Evolutionary conservation across 2,797 vertebrate species (phyloP), one percentile per base, ranked within the genome.

Genomic region (Notolabrus celidotus): DNA sequence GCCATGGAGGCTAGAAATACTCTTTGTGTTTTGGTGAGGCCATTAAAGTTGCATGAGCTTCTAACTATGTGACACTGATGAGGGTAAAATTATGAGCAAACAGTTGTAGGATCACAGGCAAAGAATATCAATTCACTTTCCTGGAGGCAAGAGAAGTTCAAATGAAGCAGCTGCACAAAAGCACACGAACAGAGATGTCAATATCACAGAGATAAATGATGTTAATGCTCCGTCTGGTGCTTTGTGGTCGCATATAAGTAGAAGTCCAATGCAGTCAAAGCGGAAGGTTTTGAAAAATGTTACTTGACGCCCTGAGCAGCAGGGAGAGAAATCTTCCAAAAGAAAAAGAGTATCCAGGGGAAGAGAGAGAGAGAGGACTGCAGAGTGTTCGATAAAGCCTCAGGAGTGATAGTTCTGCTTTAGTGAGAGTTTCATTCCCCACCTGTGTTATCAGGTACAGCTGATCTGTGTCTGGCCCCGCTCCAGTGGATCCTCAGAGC

Each of bases 11-110:
- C 83, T 80, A 69, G 39, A 46, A 68, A 55, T 55, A 58, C 1
- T 33, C 41, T 59, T 31, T 57, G 76, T 51, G 70, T 27, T 68
- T 74, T 41, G 23, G 14, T 41, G 19, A 70, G 42, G 17, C 17
- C 17, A 75, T 80, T 67, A 75, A 75, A 72, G 49, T 81, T 89
- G 71, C 67, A 87, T 45, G 58, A 71, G 41, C 34, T 49, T 71
- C 62, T 80, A 67, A 75, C 50, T 64, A 6, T 63, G 36, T 63
- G 43, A 74, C 56, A 59, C 55, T 88, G 84, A 89, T 91, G 74
- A 74, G 51, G 50, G 31, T 66, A 50, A 65, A 50, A 43, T 79
- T 68, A 29, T 62, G 46, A 65, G 61, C 51, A 58, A 74, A 61
- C 42, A 54, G 45, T 63, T 38, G 2, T 31, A 39, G 66, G 34